phyloP scores from a whole-genome alignment of 2,113 vertebrate genomes.

The Gymnogyps californianus region DNA sequence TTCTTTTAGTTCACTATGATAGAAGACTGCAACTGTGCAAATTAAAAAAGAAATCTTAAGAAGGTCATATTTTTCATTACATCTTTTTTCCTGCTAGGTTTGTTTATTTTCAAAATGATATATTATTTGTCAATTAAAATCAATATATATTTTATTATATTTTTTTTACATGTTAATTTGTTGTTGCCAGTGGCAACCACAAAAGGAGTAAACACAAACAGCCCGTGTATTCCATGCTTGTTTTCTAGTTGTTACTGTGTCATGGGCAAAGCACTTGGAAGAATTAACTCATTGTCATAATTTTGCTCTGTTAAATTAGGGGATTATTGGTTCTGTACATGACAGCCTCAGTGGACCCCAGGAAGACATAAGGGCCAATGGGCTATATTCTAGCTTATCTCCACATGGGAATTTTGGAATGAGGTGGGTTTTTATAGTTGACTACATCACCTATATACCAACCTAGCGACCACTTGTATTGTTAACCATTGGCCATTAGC shows the following conservation, averaged over 20 bases:
- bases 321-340: not conserved
- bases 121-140: not conserved
- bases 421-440: not conserved
- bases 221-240: not conserved
- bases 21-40: slow-evolving; percentile 29
- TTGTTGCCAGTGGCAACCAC: slow-evolving; percentile 65
- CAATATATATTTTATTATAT: not conserved
- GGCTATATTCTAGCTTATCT: not conserved
- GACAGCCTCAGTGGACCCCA: not conserved
- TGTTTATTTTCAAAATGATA: not conserved
- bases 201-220: slow-evolving; percentile 23
- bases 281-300: not conserved
- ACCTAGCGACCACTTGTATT: not conserved
- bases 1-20: slow-evolving; percentile 12
- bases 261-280: not conserved
- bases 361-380: not conserved
- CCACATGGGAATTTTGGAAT: not conserved
- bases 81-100: not conserved
- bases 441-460: not conserved
- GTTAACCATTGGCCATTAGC: not conserved
- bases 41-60: slow-evolving; percentile 14
- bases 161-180: slow-evolving; percentile 13
- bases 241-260: slow-evolving; percentile 25
- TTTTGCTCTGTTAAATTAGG: not conserved
- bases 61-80: not conserved